Evolutionary conservation across 2,888 invertebrate genomes (phyloP).

Genomic region (Pterostichus niger): DNA sequence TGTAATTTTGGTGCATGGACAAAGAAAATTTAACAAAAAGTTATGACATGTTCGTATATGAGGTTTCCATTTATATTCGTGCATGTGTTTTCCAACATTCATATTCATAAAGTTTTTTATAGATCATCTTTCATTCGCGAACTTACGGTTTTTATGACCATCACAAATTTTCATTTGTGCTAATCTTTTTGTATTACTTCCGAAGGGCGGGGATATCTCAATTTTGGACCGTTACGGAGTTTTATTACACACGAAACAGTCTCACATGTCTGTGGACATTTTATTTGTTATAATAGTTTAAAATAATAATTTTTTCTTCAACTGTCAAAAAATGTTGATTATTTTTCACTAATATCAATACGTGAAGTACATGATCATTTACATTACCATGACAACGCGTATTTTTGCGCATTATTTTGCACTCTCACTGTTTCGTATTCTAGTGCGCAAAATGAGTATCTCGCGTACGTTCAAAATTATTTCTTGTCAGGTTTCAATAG

Average conservation of each 20-base stretch:
- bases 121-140: slow-evolving; percentile 24
- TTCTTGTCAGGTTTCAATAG: too few species aligned
- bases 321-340: too few species aligned
- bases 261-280: too few species aligned
- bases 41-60: slow-evolving; percentile 18
- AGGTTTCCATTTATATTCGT: slow-evolving; percentile 6
- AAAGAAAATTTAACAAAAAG: slow-evolving; percentile 4
- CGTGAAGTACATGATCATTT: too few species aligned
- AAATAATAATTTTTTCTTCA: too few species aligned
- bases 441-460: too few species aligned
- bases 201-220: background rate
- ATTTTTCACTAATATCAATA: too few species aligned
- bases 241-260: background rate
- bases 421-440: too few species aligned
- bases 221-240: background rate
- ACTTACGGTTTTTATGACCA: slow-evolving; percentile 8
- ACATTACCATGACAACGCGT: too few species aligned
- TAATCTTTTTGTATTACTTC: slow-evolving; percentile 28
- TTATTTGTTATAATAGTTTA: too few species aligned
- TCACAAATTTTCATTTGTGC: slow-evolving; percentile 40
- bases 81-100: slow-evolving; percentile 27
- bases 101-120: slow-evolving; percentile 43
- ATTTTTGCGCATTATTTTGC: too few species aligned
- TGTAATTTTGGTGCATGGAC: background rate
- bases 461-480: too few species aligned